Evolutionary conservation across 2,797 vertebrate species (phyloP).

Genomic region (Eleutherodactylus coqui): DNA sequence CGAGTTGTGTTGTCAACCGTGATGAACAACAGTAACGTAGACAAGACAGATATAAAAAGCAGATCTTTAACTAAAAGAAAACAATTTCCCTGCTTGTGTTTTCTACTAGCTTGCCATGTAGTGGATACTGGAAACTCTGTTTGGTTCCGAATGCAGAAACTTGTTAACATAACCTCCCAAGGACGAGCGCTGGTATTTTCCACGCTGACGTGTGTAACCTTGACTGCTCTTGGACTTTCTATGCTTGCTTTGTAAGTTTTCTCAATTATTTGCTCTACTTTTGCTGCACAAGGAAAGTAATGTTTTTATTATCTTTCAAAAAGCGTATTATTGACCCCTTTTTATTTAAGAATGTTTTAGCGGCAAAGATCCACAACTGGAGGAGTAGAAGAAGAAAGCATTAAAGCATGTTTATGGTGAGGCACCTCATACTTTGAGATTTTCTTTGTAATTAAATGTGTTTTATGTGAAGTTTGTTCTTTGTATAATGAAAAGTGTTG

Average conservation of each 20-base stretch:
- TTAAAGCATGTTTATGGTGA: background rate
- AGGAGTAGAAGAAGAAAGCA: background rate
- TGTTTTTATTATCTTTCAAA: background rate
- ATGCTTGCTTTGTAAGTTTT: background rate
- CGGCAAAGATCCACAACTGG: background rate
- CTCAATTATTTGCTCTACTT: slow-evolving; percentile 17
- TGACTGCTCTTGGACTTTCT: slow-evolving; percentile 27
- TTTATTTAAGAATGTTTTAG: background rate
- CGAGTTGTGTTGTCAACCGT: slow-evolving; percentile 24
- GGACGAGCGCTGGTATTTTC: slow-evolving; percentile 45
- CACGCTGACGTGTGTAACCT: slow-evolving; percentile 32
- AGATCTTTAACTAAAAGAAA: slow-evolving; percentile 9
- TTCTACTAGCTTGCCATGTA: background rate
- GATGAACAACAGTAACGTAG: slow-evolving; percentile 52
- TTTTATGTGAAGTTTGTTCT: background rate
- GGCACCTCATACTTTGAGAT: background rate
- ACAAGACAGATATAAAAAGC: slow-evolving; percentile 50
- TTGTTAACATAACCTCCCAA: slow-evolving; percentile 47
- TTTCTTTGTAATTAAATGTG: background rate
- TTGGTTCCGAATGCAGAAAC: background rate
- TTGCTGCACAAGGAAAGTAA: slow-evolving; percentile 9
- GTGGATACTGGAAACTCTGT: slow-evolving; percentile 36
- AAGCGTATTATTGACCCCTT: background rate
- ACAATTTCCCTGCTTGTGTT: background rate
- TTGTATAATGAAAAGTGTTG: background rate